Base-by-base conservation (phyloP, 2,113 vertebrate species). In the Gambusia holbrooki region DNA sequence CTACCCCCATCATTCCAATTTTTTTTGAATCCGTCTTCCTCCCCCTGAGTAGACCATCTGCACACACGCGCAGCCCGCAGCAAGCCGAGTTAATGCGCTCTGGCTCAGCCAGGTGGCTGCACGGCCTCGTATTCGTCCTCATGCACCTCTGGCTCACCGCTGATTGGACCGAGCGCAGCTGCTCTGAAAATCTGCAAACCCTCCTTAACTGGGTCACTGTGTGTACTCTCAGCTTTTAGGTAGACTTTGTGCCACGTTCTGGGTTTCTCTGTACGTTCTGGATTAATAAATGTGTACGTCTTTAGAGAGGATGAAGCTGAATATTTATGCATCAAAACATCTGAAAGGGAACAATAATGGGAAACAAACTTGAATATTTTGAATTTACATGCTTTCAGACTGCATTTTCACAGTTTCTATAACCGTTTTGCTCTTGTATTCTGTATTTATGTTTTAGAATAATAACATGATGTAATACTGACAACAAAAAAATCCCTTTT, bases 101-200 rank as follows among this genome's bases (percentile, higher is more conserved):
- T 69, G 66, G 72, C 85, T 70, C 77, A 78, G 51, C 84, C 89
- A 90, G 88, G 87, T 88, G 87, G 77, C 69, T 74, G 69, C 61
- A 42, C 70, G 61, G 82, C 77, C 85, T 78, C 75, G 78, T 60
- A 75, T 62, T 54, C 54, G 81, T 84, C 84, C 73, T 83, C 73
- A 7, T 87, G 71, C 76, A 84, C 83, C 82, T 82, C 77, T 80
- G 87, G 80, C 80, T 82, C 71, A 78, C 66, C 71, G 42, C 58
- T 84, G 80, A 88, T 88, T 82, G 83, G 82, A 88, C 69, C 73
- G 77, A 87, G 80, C 79, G 81, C 87, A 88, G 84, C 80, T 88
- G 86, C 78, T 71, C 66, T 65, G 71, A 81, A 90, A 87, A 79
- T 71, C 76, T 79, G 77, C 80, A 85, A 66, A 83, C 54, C 74